These are phyloP conservation scores for Austrolebias charrua DNA, from an alignment of 2,797 vertebrate genomes.

Conservation along the genomic window DNA sequence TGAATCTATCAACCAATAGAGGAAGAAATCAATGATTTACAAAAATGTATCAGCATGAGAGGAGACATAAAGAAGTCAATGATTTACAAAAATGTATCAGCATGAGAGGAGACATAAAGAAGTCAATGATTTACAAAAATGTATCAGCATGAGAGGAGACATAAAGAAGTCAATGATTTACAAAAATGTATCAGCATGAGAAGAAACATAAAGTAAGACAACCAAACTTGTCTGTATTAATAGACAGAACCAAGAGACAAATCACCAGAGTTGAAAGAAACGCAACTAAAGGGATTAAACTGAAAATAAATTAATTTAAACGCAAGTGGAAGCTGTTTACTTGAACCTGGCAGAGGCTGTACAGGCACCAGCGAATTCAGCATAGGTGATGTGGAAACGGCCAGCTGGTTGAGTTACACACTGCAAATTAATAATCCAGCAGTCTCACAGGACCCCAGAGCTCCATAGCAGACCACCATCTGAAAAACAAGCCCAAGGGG, in stretches of 20 bases:
- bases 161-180: slow-evolving; percentile 40
- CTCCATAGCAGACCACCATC: slow-evolving; percentile 43
- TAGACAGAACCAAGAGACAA: slow-evolving; percentile 40
- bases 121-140: slow-evolving; percentile 37
- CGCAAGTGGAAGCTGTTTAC: slow-evolving; percentile 57
- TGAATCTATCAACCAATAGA: slow-evolving; percentile 33
- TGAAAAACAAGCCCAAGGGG: slow-evolving; percentile 40
- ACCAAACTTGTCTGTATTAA: slow-evolving; percentile 42
- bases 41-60: slow-evolving; percentile 31
- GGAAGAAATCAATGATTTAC: slow-evolving; percentile 37
- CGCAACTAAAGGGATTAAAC: slow-evolving; percentile 49
- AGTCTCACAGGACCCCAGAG: slow-evolving; percentile 25
- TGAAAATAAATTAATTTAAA: slow-evolving; percentile 51
- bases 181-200: slow-evolving; percentile 33
- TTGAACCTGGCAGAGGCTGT: slow-evolving; percentile 47
- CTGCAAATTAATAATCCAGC: slow-evolving; percentile 61
- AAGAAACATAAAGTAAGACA: slow-evolving; percentile 29
- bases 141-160: slow-evolving; percentile 24
- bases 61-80: slow-evolving; percentile 21
- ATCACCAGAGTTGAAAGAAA: slow-evolving; percentile 28
- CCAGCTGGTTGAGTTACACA: slow-evolving; percentile 50
- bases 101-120: slow-evolving; percentile 26
- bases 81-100: slow-evolving; percentile 44
- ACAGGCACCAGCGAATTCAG: slow-evolving; percentile 42
- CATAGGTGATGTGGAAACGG: slow-evolving; percentile 57